These are phyloP conservation scores for Steinernema scapterisci DNA, from an alignment of 2,888 invertebrate genomes.

Conservation along the genomic window DNA sequence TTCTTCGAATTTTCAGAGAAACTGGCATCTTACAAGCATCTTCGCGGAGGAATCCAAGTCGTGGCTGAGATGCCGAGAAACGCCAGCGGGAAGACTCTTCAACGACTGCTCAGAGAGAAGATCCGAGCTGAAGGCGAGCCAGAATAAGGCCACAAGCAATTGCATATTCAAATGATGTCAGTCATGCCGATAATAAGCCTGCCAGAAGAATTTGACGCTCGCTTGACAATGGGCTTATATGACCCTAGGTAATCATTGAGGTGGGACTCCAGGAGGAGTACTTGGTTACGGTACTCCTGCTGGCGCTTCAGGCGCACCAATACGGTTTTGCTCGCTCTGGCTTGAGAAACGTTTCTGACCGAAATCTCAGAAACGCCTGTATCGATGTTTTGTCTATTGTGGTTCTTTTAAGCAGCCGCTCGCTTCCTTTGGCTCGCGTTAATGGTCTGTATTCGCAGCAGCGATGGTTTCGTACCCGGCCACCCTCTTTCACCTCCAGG, in stretches of 20 bases:
- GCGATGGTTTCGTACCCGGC: slow-evolving; percentile 14
- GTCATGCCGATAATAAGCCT: too few species aligned
- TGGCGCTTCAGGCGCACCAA: too few species aligned
- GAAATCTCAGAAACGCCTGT: neutral
- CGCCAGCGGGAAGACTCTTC: slow-evolving; percentile 74
- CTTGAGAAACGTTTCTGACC: too few species aligned
- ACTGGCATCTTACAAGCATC: slow-evolving; percentile 79
- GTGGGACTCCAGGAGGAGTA: neutral
- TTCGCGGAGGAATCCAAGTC: slow-evolving; percentile 76
- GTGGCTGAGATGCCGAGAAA: slow-evolving; percentile 77
- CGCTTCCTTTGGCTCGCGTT: too few species aligned
- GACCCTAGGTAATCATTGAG: neutral
- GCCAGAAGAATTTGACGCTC: too few species aligned
- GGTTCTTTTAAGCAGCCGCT: too few species aligned
- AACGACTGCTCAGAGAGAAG: neutral
- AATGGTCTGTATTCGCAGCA: too few species aligned
- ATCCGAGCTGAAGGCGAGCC: neutral
- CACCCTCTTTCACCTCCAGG: slow-evolving; percentile 35
- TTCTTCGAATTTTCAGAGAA: slow-evolving; percentile 70
- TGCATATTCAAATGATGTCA: too few species aligned
- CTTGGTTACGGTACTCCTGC: neutral
- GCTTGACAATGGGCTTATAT: too few species aligned
- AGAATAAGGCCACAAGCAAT: too few species aligned
- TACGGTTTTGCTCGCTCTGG: too few species aligned
- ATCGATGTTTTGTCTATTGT: neutral